A percentile compares a stretch with the other conserved stretches of the same genome.
Evolutionary conservation across 2,113 vertebrate species (phyloP).

Genomic region (Garra rufa): DNA sequence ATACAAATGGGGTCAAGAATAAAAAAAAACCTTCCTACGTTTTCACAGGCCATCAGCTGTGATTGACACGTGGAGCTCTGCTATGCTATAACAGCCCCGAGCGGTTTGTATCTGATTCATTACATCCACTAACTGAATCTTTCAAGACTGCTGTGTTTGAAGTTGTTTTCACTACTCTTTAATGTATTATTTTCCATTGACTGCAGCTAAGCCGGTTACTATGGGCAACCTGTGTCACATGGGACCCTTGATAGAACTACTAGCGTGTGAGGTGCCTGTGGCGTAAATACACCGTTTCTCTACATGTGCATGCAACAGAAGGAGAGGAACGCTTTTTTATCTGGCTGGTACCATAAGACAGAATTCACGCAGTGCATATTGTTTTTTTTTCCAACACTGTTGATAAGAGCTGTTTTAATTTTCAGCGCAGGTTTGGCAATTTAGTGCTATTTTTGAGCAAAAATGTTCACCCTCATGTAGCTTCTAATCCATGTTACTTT

Average conservation of each 20-base stretch:
- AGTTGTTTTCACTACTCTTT: conserved; percentile 39
- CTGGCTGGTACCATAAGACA: neutral
- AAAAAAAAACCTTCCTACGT: conserved; percentile 48
- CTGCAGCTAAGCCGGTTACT: conserved; percentile 71
- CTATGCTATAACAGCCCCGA: conserved; percentile 63
- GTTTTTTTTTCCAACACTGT: neutral
- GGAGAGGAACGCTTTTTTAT: neutral
- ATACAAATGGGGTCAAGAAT: conserved; percentile 65
- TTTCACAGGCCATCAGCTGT: conserved; percentile 60
- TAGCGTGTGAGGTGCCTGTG: conserved; percentile 58
- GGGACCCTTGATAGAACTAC: conserved; percentile 61
- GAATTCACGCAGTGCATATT: conserved; percentile 8
- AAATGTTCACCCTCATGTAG: neutral
- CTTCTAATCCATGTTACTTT: neutral
- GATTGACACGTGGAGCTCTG: conserved; percentile 71
- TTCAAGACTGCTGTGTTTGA: conserved; percentile 61
- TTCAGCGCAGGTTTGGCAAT: neutral
- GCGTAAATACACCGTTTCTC: conserved; percentile 44
- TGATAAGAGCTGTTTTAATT: conserved; percentile 29
- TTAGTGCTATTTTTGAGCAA: neutral
- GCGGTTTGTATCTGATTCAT: conserved; percentile 57
- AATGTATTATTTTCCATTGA: conserved; percentile 56
- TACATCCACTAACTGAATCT: conserved; percentile 52
- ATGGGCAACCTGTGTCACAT: conserved; percentile 58
- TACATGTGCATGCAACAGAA: conserved; percentile 43